These are phyloP conservation scores for Microdon myrmicae DNA, from an alignment of 2,888 invertebrate species.

Conservation along the genomic window DNA sequence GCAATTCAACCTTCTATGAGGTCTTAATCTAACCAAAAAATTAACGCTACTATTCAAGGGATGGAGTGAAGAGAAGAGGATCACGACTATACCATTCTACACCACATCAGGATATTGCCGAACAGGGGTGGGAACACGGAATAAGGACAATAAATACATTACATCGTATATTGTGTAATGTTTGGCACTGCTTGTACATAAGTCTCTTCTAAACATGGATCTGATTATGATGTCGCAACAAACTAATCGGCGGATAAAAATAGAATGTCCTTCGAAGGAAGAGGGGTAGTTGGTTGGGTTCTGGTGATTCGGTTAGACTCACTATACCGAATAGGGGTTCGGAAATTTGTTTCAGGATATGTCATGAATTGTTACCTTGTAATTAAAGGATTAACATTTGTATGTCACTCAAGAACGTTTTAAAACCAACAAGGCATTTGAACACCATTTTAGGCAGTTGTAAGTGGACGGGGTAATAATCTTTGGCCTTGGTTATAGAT, in stretches of 20 bases:
- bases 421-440: too few relatives aligned
- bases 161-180: conserved; percentile 21
- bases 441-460: too few relatives aligned
- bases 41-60: conserved; percentile 51
- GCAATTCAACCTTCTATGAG: conserved; percentile 58
- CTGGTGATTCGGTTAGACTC: too few relatives aligned
- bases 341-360: too few relatives aligned
- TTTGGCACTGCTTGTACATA: conserved; percentile 42
- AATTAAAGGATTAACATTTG: too few relatives aligned
- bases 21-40: conserved; percentile 65
- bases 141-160: conserved; percentile 42
- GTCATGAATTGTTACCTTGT: too few relatives aligned
- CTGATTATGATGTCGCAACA: conserved; percentile 53
- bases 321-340: too few relatives aligned
- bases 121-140: conserved; percentile 39
- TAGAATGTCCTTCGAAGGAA: conserved; percentile 23
- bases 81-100: conserved; percentile 12
- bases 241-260: conserved; percentile 48
- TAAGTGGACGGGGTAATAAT: too few relatives aligned
- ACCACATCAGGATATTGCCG: not conserved
- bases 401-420: too few relatives aligned
- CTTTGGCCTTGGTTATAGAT: too few relatives aligned
- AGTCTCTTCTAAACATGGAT: conserved; percentile 41
- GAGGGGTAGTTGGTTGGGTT: conserved; percentile 2
- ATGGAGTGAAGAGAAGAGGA: conserved; percentile 29